Evolutionary conservation across 2,797 vertebrate genomes (phyloP), one percentile per base, ranked within the genome.

Genomic region (Kryptolebias ocellatus): DNA sequence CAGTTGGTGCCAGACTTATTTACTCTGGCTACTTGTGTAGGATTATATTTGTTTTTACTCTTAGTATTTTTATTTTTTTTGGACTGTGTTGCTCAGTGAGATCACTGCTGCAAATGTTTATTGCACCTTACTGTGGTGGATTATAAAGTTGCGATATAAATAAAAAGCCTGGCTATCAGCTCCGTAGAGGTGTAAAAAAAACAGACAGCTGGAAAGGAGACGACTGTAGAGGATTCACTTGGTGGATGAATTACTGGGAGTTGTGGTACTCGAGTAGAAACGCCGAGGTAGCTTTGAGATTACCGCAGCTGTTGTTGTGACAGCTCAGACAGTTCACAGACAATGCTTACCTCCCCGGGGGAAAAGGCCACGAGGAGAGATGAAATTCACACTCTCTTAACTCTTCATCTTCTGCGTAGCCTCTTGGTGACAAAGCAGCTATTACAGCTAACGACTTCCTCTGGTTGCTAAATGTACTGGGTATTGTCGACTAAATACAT

Each of bases 241-340:
- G 17, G 28, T 15, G 49, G 55, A 54, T 55, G 27, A 69, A 63
- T 71, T 72, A 37, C 58, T 55, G 64, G 49, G 71, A 67, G 83
- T 72, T 55, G 67, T 72, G 78, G 79, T 78, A 62, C 83, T 80
- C 72, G 60, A 79, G 76, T 11, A 66, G 76, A 75, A 57, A 79
- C 65, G 45, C 59, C 67, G 56, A 70, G 75, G 72, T 65, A 72
- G 79, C 72, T 78, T 71, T 67, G 75, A 74, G 75, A 80, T 77
- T 80, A 76, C 87, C 83, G 61, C 82, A 79, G 83, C 72, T 85
- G 86, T 72, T 90, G 83, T 87, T 89, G 81, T 88, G 86, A 88
- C 86, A 86, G 76, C 78, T 76, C 74, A 64, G 84, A 86, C 88
- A 81, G 81, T 83, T 88, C 72, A 60, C 76, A 90, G 78, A 90